Evolutionary conservation across 2,888 invertebrate genomes (phyloP).

Genomic region (Ptilodon capucinus): DNA sequence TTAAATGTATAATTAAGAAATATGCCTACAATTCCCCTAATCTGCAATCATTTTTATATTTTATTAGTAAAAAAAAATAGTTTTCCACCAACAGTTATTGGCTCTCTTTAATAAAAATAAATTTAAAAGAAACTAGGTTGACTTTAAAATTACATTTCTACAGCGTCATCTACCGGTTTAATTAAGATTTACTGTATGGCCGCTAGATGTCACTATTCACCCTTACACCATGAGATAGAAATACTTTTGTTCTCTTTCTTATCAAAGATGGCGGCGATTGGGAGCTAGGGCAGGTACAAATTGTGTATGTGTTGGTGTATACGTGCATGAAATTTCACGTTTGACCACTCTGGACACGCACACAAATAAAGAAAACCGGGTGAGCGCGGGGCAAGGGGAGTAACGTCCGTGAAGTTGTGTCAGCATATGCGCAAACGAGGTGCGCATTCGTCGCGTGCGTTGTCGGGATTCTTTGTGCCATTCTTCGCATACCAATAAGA

Average conservation of each 20-base stretch:
- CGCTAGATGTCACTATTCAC: slow-evolving; percentile 53
- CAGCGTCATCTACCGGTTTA: slow-evolving; percentile 27
- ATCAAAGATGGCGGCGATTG: slow-evolving; percentile 78
- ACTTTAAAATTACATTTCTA: background rate
- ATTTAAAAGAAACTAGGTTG: slow-evolving; percentile 12
- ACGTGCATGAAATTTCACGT: slow-evolving; percentile 78
- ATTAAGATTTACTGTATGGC: background rate
- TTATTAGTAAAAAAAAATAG: background rate
- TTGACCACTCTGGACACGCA: slow-evolving; percentile 79
- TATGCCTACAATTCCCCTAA: no score
- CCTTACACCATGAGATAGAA: slow-evolving; percentile 47
- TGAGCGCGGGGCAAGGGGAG: slow-evolving; percentile 77
- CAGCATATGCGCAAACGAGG: slow-evolving; percentile 90
- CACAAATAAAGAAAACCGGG: slow-evolving; percentile 66
- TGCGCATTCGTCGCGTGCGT: slow-evolving; percentile 94
- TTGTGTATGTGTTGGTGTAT: slow-evolving; percentile 67
- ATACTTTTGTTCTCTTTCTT: slow-evolving; percentile 54
- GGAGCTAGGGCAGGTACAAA: slow-evolving; percentile 78
- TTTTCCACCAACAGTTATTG: background rate
- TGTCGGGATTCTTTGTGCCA: slow-evolving; percentile 98
- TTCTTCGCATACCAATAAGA: slow-evolving; percentile 96
- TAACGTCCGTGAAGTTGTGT: slow-evolving; percentile 85
- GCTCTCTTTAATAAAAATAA: background rate
- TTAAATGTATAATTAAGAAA: no score
- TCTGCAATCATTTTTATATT: background rate